Evolutionary conservation across 2,888 invertebrate species (phyloP), one percentile per base, ranked within the genome.

Genomic region (Entomobrya multifasciata): DNA sequence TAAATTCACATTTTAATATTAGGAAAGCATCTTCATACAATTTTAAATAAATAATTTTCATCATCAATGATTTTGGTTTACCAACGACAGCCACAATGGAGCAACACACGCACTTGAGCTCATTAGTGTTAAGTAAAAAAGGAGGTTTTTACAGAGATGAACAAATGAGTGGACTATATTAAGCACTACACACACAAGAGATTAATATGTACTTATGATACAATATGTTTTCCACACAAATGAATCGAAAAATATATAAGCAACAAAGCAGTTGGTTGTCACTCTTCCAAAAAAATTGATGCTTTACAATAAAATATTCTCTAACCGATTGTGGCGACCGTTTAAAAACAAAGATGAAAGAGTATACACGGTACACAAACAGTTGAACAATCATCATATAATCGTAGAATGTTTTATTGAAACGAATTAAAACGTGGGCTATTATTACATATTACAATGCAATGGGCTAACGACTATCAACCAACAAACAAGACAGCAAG

Each of bases 161-260:
- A 65, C 70, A 67, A 70, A 70, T 84, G 70, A 84, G 84, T 78
- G 72, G 85, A 49, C 85, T 79, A 79, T 22, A 86, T 86, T 74
- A 79, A 79, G 74, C 85, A 85, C 79, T 77, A 80, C 41, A 78
- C 13, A 52, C 8, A 36, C 36, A 36, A 36, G 5, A 36, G 4
- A 36, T 36, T 6, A 4, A 36, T 36, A 36, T 36, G 36, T 36
- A 74, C 74, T 74, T 85, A 25, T 55, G 86, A 15, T 55, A 80
- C 86, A 86, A 86, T 86, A 86, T 80, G 86, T 74, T 86, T 86
- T 80, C 52, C 65, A 74, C 30, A 11, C 22, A 70, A 85, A 22
- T 72, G 62, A 60, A 60, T 41, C 22, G 25, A 27, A 72, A 49
- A 47, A 22, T 44, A n/a, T n/a, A 27, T 47, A 22, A 17, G 36